Conservation (phyloP, 2,113 vertebrate genomes). For the Lycaon pictus region DNA sequence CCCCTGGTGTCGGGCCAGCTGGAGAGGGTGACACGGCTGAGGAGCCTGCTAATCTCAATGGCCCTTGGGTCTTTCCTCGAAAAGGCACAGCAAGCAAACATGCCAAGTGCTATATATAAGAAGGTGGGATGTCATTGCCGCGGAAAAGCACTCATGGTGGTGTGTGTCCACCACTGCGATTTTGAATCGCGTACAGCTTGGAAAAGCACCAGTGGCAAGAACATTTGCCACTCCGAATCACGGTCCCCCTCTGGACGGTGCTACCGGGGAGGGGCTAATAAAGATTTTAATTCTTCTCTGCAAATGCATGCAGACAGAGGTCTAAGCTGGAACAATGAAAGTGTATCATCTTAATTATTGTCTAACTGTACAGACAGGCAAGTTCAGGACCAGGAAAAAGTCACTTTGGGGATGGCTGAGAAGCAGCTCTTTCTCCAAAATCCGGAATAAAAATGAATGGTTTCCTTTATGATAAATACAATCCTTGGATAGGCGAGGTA, state of each 20-base stretch:
- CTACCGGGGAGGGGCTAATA: slow-evolving; percentile 58
- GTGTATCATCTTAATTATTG: slow-evolving; percentile 70
- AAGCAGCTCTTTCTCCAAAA: background rate
- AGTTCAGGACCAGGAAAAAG: slow-evolving; percentile 41
- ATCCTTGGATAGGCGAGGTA: background rate
- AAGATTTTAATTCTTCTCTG: slow-evolving; percentile 73
- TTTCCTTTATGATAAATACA: slow-evolving; percentile 13
- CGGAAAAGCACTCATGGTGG: slow-evolving; percentile 73
- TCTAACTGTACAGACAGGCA: background rate
- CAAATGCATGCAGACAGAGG: slow-evolving; percentile 84
- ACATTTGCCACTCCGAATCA: slow-evolving; percentile 87
- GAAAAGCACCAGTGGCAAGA: slow-evolving; percentile 90
- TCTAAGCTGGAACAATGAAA: slow-evolving; percentile 61
- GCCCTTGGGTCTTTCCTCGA: slow-evolving; percentile 84
- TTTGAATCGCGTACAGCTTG: slow-evolving; percentile 77
- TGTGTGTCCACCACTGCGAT: slow-evolving; percentile 67
- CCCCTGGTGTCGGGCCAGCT: slow-evolving; percentile 62
- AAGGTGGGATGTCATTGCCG: slow-evolving; percentile 76
- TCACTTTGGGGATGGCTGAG: slow-evolving; percentile 31
- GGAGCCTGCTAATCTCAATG: slow-evolving; percentile 76
- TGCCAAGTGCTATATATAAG: slow-evolving; percentile 84
- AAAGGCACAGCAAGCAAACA: slow-evolving; percentile 83
- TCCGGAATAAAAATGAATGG: background rate
- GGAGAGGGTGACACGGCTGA: slow-evolving; percentile 39
- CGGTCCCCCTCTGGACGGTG: slow-evolving; percentile 37